Evolutionary conservation across 2,888 invertebrate genomes (phyloP), one percentile per base, ranked within the genome.

Genomic region (Spisula solida): DNA sequence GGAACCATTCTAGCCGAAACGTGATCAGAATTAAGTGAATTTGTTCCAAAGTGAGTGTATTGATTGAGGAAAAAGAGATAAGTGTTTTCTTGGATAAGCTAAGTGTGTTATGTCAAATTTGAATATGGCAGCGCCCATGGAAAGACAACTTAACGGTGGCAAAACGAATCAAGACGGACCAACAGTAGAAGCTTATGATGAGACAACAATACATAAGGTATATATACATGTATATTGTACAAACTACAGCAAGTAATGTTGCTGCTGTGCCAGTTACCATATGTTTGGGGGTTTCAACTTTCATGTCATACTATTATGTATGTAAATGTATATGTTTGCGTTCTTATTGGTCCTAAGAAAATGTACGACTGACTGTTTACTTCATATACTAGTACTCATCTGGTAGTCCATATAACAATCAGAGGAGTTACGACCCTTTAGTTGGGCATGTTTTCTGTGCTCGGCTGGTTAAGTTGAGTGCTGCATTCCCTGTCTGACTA

Each of bases 121-220:
- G 70, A 86, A 83, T 18, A 90, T 87, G 87, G 34, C 82, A n/a
- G 83, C 25, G 47, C 47, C 84, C 25, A 41, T 79, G 56, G 56
- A 82, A 34, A 82, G 83, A 29, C 84, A 88, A 20, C 88, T 75
- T 25, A 86, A 88, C 47, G 91, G 91, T 0, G 81, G 47, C 25
- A 84, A 75, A 12, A 41, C 75, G 34, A 87, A 70, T 0, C 81
- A 78, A 56, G 86, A 80, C 0, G 81, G 56, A 16, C 48, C n/a
- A 20, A 41, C 41, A 2, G 81, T 70, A 10, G 92, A 91, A 12
- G 88, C 90, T 18, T 92, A 92, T 60, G 92, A 92, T 81, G 91
- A 92, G 55, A 90, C 90, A 0, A 90, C 87, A 0, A 92, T 92
- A 51, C 92, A 92, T 84, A 92, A 92, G 92, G 92, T 92, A 88